These are phyloP conservation scores for Pterophyllum scalare DNA, from an alignment of 2,113 vertebrate species.

Conservation along the genomic window DNA sequence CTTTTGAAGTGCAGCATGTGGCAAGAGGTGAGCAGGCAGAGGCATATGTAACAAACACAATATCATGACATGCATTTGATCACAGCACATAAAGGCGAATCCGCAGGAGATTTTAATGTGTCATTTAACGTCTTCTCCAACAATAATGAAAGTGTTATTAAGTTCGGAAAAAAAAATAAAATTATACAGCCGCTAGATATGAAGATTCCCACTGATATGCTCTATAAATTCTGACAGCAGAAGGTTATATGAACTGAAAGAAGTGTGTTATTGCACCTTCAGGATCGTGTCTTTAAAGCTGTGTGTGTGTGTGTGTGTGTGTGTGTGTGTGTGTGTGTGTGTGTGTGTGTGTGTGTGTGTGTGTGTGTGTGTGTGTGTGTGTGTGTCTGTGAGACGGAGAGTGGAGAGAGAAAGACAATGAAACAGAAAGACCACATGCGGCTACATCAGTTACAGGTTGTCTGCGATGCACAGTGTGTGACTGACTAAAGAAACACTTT, in stretches of 20 bases:
- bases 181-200: constrained; percentile 5
- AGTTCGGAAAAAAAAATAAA: constrained; percentile 7
- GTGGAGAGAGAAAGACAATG: background rate
- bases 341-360: background rate
- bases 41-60: constrained; percentile 17
- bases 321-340: background rate
- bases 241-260: constrained; percentile 30
- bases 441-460: constrained; percentile 20
- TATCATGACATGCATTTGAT: constrained; percentile 7
- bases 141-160: constrained; percentile 23
- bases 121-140: background rate
- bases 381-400: background rate
- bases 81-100: constrained; percentile 3
- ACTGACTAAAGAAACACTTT: constrained; percentile 7
- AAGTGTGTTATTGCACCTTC: constrained; percentile 37
- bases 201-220: constrained; percentile 20
- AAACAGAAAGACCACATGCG: background rate
- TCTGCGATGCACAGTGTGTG: constrained; percentile 22
- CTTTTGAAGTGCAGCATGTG: constrained; percentile 22
- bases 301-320: background rate
- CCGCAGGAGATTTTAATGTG: background rate
- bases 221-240: constrained; percentile 26
- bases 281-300: background rate
- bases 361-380: background rate
- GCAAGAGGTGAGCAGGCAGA: background rate